Evolutionary conservation across 2,113 vertebrate genomes (phyloP), one percentile per base, ranked within the genome.

Genomic region (Serilophus lunatus): DNA sequence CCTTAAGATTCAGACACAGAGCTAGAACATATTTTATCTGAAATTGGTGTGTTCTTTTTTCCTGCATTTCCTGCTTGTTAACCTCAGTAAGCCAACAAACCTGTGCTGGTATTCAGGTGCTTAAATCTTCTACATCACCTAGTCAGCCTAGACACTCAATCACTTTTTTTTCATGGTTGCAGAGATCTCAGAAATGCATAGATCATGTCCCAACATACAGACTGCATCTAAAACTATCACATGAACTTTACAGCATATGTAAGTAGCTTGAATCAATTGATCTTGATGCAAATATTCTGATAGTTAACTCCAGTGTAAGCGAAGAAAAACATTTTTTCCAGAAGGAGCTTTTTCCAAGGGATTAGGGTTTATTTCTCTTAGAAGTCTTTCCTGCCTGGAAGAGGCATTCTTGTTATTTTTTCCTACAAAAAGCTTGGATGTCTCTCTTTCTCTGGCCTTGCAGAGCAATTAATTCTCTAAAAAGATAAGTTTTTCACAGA

Each of bases 21-120:
- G 9, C 12, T 77, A 77, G 44, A 86, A 70, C 7, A 6, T 33
- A 2, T 23, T 35, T 81, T 25, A 19, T 36, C 72, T 45, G 28
- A 54, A 64, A 66, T 3, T 50, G 26, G 22, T 20, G 13, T 3
- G 0, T 88, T 78, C 24, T 59, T 1, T 12, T 80, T 86, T 82
- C n/a, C 14, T 10, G 9, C 2, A 0, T 57, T 83, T 89, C 5
- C n/a, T 68, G 22, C 8, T 2, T 1, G 4, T 60, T 60, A 65
- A 2, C 17, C 36, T 93, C 2, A 3, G 17, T n/a, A 28, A 77
- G 44, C 11, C 47, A 86, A 42, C 19, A 74, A 38, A n/a, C 4
- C 2, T 22, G 15, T 36, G 9, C n/a, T 53, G 33, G 8, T 17
- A 66, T 65, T 9, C 14, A 56, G 13, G 22, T 65, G 12, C 45